Evolutionary conservation across 2,113 vertebrate genomes (phyloP).

Genomic region (Oriolus oriolus): DNA sequence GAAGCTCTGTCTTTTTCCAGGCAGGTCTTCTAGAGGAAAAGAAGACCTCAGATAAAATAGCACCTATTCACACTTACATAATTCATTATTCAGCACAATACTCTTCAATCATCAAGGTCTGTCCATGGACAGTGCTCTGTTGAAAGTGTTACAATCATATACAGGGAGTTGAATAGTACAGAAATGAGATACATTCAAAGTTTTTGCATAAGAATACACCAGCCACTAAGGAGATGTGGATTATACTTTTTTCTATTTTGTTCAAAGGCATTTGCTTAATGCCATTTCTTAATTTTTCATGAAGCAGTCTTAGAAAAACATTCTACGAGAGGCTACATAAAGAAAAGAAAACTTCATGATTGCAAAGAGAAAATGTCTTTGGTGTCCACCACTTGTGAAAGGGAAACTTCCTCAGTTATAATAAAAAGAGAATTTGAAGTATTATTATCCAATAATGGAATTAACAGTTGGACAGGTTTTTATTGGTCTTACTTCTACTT

Average conservation of each 20-base stretch:
- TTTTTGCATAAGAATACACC: neutral
- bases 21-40: neutral
- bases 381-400: neutral
- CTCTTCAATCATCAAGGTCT: neutral
- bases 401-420: neutral
- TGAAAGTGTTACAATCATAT: neutral
- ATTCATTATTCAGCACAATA: neutral
- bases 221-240: neutral
- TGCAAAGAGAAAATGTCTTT: neutral
- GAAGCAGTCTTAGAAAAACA: neutral
- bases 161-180: neutral
- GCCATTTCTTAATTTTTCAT: neutral
- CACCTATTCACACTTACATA: neutral
- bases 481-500: neutral
- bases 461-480: neutral
- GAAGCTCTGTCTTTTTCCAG: neutral
- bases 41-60: neutral
- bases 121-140: neutral
- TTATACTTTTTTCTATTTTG: neutral
- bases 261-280: neutral
- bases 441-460: neutral
- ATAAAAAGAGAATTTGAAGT: neutral
- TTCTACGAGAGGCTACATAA: neutral
- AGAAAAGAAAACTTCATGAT: neutral
- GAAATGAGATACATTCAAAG: neutral